phyloP scores from a whole-genome alignment of 2,797 vertebrate species.

The Cyclopterus lumpus region DNA sequence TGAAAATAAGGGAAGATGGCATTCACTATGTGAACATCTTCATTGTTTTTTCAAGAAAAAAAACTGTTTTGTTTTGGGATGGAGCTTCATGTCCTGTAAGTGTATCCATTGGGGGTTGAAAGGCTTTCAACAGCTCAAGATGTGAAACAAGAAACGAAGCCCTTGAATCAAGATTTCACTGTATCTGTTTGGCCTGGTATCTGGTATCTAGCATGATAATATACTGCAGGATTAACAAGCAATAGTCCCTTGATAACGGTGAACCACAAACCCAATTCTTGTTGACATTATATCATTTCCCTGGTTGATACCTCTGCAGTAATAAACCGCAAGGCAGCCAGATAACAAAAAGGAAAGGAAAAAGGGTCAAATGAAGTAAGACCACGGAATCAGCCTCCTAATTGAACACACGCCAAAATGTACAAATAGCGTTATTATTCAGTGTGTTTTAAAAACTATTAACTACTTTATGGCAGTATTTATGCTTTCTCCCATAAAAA shows the following conservation, averaged over 20 bases:
- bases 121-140: constrained; percentile 4
- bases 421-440: neutral
- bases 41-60: neutral
- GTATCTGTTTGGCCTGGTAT: constrained; percentile 46
- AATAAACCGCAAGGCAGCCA: constrained; percentile 56
- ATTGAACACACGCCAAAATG: neutral
- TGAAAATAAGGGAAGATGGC: constrained; percentile 32
- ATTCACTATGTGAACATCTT: neutral
- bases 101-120: neutral
- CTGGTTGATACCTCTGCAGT: constrained; percentile 58
- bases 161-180: constrained; percentile 24
- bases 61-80: neutral
- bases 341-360: constrained; percentile 28
- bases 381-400: neutral
- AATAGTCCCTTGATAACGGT: constrained; percentile 61
- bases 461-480: constrained; percentile 3
- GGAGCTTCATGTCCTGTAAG: neutral
- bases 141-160: constrained; percentile 9
- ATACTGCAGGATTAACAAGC: constrained; percentile 52
- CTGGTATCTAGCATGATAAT: constrained; percentile 39
- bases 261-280: constrained; percentile 82
- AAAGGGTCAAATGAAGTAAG: neutral
- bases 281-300: constrained; percentile 66
- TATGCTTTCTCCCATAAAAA: constrained; percentile 1
- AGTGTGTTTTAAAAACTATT: neutral